Base-by-base conservation (phyloP, 1,140 invertebrate genomes). In the Eriocheir sinensis region DNA sequence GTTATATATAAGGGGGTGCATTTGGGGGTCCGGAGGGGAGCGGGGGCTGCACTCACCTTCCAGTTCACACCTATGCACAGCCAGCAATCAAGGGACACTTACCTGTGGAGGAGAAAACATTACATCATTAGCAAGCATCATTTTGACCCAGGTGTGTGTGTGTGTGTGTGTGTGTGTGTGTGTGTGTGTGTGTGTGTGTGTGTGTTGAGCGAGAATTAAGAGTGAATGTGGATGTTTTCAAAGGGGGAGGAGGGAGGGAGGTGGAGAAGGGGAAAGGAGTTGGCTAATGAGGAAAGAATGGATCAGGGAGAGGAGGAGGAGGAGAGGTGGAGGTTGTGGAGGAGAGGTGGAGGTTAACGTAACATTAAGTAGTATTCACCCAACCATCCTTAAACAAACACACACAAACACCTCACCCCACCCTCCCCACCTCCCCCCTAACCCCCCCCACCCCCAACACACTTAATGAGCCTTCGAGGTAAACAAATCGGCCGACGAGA, bases 101-200 rank as follows among this genome's bases (percentile, higher is more conserved):
- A 53, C 48, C 48, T 53, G 48, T 17, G 21, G 21, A 0, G 48
- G 48, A 12, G 48, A 53, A 53, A 53, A 53, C 8, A 53, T 17
- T 9, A 17, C 21, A 53, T 53, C 21, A 53, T n/a, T n/a, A n/a
- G n/a, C n/a, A n/a, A n/a, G n/a, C n/a, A n/a, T n/a, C n/a, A n/a
- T n/a, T n/a, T n/a, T n/a, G n/a, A n/a, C n/a, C n/a, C n/a, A n/a
- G 53, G 80, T 32, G 27, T n/a, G 12, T 81, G 12, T 81, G 80
- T 21, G 12, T 81, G 80, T 81, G 3, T 81, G 80, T 81, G 80
- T 81, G 80, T 81, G 80, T 81, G 80, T 81, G 80, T 81, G 80
- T 81, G 80, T 81, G 80, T 81, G 80, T 83, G 81, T 83, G 81
- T 83, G 81, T 83, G 81, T 83, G 81, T 83, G 81, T 83, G 81